Percentiles rank a stretch among this genome's conserved stretches.
phyloP scores from a whole-genome alignment of 53 echinoderm and acorn worm species.

The Patiria pectinifera region DNA sequence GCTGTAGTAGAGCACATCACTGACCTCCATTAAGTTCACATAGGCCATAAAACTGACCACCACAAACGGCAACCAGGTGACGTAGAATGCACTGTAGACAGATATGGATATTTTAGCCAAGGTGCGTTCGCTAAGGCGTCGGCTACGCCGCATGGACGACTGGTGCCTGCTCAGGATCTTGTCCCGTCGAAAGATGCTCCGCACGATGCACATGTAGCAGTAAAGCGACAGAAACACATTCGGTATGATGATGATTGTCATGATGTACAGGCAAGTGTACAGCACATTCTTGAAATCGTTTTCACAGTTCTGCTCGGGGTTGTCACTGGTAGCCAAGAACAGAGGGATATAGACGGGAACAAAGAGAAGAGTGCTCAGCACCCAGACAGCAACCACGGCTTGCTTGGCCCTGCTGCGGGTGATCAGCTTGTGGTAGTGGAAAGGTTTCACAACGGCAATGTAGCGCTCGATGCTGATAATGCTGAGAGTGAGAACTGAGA shows the following conservation, averaged over 20 bases:
- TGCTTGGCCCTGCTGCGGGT: slow-evolving; percentile 5
- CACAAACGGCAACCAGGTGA: slow-evolving; percentile 85
- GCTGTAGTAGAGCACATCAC: slow-evolving; percentile 30
- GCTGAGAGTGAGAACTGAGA: slow-evolving; percentile 73
- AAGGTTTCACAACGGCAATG: slow-evolving; percentile 76
- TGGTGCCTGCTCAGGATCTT: slow-evolving; percentile 35
- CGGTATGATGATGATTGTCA: slow-evolving; percentile 66
- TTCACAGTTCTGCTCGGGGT: not conserved
- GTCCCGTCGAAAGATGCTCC: slow-evolving; percentile 37
- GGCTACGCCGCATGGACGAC: slow-evolving; percentile 6
- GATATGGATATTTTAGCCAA: slow-evolving; percentile 86
- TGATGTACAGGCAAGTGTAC: slow-evolving; percentile 31
- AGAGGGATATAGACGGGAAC: slow-evolving; percentile 20
- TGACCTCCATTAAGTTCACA: slow-evolving; percentile 26
- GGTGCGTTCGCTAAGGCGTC: slow-evolving; percentile 37
- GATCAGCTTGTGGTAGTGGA: slow-evolving; percentile 66
- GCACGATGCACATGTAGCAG: slow-evolving; percentile 75
- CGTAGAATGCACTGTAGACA: slow-evolving; percentile 83
- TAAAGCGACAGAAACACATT: slow-evolving; percentile 77
- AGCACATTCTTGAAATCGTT: not conserved
- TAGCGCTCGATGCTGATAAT: slow-evolving; percentile 82
- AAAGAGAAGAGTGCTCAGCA: slow-evolving; percentile 4
- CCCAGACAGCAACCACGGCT: slow-evolving; percentile 13
- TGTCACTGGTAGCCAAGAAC: not conserved
- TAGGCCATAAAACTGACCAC: slow-evolving; percentile 64